Evolutionary conservation across 2,797 vertebrate genomes (phyloP), one percentile per base, ranked within the genome.

Genomic region (Acanthurus lineatus): DNA sequence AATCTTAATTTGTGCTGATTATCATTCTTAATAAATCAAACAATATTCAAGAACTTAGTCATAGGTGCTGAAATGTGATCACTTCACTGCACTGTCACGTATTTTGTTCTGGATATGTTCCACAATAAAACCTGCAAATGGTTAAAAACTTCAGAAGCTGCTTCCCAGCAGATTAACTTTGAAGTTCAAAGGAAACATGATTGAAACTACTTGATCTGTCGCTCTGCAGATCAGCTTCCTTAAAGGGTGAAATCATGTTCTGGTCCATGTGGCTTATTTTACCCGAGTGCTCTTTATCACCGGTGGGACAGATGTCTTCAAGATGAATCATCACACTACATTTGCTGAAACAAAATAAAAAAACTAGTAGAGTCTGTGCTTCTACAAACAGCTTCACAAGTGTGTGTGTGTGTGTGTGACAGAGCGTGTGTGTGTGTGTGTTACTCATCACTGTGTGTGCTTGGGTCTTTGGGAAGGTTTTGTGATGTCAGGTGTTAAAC

Each of bases 391-490:
- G 70, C 69, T 85, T 78, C 76, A 74, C 77, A 77, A 32, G 82
- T 61, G 78, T 69, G 75, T 66, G 81, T 69, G 75, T 66, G 81
- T 25, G 2, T 68, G 72, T 69, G 64, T 81, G 76, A 71, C 44
- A 71, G 51, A 76, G 25, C 25, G 25, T 25, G 25, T 25, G 28
- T 32, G 47, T 32, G 47, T 79, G 74, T 81, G 69, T 78, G 7
- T 77, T 75, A 56, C 69, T 66, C 22, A 52, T 84, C 25, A 49
- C 66, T 35, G 12, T 48, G 76, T 84, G 81, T 82, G 83, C 74
- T 83, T 48, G 75, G 72, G 66, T 88, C 87, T 89, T 89, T 88
- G 89, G 87, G 20, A 80, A 84, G 76, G 79, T 69, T 73, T 72
- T 28, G 28, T 69, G 65, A 88, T 59, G 77, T 71, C 66, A 77